These are phyloP conservation scores for Allobates femoralis DNA, from an alignment of 2,797 vertebrate genomes.

Conservation along the genomic window DNA sequence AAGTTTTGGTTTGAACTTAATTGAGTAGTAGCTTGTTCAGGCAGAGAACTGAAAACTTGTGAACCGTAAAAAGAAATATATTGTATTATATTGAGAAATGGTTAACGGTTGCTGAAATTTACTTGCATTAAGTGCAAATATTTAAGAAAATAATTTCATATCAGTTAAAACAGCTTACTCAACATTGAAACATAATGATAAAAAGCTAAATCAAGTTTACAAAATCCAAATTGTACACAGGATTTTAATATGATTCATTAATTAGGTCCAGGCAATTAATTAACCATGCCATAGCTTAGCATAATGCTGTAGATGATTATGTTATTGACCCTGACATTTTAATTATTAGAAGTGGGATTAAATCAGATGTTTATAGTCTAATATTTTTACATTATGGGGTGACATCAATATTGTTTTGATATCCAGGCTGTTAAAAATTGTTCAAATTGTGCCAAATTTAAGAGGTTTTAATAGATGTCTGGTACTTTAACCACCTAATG, in stretches of 20 bases:
- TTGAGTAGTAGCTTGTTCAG: conserved; percentile 4
- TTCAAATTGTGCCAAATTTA: too few species aligned
- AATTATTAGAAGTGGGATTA: too few species aligned
- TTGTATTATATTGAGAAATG: conserved; percentile 42
- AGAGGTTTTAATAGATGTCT: too few species aligned
- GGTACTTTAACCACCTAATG: too few species aligned
- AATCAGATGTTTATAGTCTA: too few species aligned
- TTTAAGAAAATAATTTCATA: background rate
- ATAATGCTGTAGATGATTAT: background rate
- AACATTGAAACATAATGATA: background rate
- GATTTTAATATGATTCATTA: background rate
- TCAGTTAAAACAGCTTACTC: background rate
- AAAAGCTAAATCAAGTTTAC: background rate
- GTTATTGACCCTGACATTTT: too few species aligned
- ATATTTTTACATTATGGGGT: too few species aligned
- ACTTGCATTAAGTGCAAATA: conserved; percentile 21
- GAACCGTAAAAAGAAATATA: conserved; percentile 43
- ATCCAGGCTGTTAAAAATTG: too few species aligned
- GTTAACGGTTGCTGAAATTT: conserved; percentile 27
- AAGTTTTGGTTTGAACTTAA: conserved; percentile 45
- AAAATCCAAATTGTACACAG: background rate
- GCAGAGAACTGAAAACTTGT: conserved; percentile 39
- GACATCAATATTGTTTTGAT: too few species aligned
- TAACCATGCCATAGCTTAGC: background rate
- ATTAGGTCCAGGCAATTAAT: background rate